Conservation (phyloP, 1,140 invertebrate genomes). For the Sesamia nonagrioides region DNA sequence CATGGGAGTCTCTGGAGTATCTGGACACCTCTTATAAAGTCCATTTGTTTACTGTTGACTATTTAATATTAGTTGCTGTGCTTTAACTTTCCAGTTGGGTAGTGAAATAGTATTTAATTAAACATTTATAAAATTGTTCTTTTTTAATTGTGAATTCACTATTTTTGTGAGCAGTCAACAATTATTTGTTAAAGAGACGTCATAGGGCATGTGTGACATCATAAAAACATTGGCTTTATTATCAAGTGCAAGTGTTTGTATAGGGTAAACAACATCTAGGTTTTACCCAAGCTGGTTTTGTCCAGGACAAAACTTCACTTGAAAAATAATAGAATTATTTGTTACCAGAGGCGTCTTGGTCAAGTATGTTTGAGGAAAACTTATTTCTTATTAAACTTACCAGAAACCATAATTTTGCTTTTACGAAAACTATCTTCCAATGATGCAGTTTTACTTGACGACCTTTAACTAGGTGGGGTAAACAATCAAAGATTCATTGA, state of each 20-base stretch:
- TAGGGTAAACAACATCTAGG: slow-evolving; percentile 8
- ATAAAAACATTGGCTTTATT: slow-evolving; percentile 5
- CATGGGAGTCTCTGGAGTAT: too few species aligned
- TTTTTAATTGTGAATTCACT: background rate
- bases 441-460: too few species aligned
- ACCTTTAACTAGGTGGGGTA: too few species aligned
- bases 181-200: slow-evolving; percentile 13
- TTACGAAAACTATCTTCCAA: too few species aligned
- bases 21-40: slow-evolving; percentile 1
- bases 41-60: slow-evolving; percentile 8
- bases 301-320: too few species aligned
- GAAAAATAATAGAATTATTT: too few species aligned
- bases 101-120: background rate
- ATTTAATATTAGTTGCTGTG: background rate
- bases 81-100: background rate
- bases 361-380: too few species aligned
- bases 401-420: too few species aligned
- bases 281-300: background rate
- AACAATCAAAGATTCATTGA: too few species aligned
- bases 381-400: too few species aligned
- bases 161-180: background rate
- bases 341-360: too few species aligned
- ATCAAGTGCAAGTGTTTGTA: slow-evolving; percentile 34
- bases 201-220: slow-evolving; percentile 3
- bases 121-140: too few species aligned